These are phyloP conservation scores for Yponomeuta malinellus DNA, from an alignment of 2,888 invertebrate genomes.

Conservation along the genomic window DNA sequence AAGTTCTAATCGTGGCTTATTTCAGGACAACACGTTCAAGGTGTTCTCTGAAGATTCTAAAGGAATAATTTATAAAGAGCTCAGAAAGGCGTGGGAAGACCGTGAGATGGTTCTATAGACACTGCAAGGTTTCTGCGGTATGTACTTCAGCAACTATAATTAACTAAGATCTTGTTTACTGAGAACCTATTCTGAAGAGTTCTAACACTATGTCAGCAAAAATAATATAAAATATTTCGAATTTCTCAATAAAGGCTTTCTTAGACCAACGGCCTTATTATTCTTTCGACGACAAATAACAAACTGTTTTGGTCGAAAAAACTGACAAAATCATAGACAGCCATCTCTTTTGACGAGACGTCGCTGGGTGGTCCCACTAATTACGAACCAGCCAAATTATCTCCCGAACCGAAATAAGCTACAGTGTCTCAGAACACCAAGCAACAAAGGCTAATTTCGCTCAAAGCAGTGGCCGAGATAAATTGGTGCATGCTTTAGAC, in stretches of 20 bases:
- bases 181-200: background rate
- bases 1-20: background rate
- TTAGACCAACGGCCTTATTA: slow-evolving; percentile 13
- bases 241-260: background rate
- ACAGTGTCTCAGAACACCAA: background rate
- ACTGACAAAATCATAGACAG: slow-evolving; percentile 32
- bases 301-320: slow-evolving; percentile 21
- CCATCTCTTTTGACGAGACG: slow-evolving; percentile 30
- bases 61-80: background rate
- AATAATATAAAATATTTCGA: background rate
- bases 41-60: background rate
- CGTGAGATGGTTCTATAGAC: background rate
- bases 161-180: background rate
- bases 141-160: background rate
- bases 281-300: slow-evolving; percentile 15
- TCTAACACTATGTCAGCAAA: background rate
- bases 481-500: slow-evolving; percentile 8
- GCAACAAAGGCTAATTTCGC: background rate
- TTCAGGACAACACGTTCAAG: background rate
- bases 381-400: slow-evolving; percentile 28
- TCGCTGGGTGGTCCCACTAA: slow-evolving; percentile 50
- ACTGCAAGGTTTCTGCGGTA: background rate
- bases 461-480: background rate
- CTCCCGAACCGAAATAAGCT: background rate
- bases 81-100: background rate